phyloP scores from a whole-genome alignment of 2,113 vertebrate species.

The Caranx ignobilis region DNA sequence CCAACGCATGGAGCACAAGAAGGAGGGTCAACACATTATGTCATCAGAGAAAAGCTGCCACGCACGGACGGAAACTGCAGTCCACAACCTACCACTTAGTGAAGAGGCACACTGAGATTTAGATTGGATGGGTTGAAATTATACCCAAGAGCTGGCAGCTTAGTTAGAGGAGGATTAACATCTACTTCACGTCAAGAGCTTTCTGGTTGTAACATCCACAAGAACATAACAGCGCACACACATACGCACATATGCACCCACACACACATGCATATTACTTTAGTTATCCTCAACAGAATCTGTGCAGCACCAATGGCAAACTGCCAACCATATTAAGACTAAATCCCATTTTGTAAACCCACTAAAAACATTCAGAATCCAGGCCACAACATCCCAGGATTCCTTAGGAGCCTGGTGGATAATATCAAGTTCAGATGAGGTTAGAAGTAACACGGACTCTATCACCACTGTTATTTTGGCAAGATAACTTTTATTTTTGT shows the following conservation, averaged over 20 bases:
- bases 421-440: not conserved
- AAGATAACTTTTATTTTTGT: not conserved
- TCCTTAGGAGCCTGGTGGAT: conserved; percentile 43
- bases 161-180: conserved; percentile 82
- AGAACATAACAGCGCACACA: conserved; percentile 53
- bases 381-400: conserved; percentile 47
- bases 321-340: conserved; percentile 53
- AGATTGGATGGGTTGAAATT: conserved; percentile 77
- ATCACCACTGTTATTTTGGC: not conserved
- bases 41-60: conserved; percentile 72
- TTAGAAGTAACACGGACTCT: not conserved
- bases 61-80: conserved; percentile 69
- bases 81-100: conserved; percentile 71
- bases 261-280: conserved; percentile 42
- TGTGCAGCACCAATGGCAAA: conserved; percentile 43
- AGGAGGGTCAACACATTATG: conserved; percentile 65
- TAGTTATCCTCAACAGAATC: conserved; percentile 61
- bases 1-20: conserved; percentile 43
- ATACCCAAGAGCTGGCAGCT: conserved; percentile 78
- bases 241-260: conserved; percentile 12
- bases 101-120: conserved; percentile 70
- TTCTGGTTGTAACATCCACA: conserved; percentile 64
- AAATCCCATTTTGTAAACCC: conserved; percentile 57
- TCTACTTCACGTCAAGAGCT: conserved; percentile 78
- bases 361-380: conserved; percentile 50